Conservation (phyloP, 2,113 vertebrate genomes). For the Gymnocephalus cernua region DNA sequence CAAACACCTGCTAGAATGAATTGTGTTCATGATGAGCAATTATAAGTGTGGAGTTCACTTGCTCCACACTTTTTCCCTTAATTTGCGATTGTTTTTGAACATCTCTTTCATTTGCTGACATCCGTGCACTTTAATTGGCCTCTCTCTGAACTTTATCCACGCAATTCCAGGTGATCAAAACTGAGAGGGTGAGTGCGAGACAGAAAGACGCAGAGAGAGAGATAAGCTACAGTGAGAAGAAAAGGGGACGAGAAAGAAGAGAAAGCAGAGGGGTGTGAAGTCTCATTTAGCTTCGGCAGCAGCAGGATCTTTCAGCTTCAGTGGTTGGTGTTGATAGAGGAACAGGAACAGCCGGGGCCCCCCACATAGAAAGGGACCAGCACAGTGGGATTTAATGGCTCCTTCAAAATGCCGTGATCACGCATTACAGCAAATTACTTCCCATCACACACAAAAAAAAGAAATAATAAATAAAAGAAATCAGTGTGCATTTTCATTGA, state of each 20-base stretch:
- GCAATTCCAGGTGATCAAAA: conserved; percentile 9
- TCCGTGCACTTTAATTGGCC: conserved; percentile 29
- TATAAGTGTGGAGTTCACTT: conserved; percentile 9
- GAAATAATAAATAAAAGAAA: conserved; percentile 76
- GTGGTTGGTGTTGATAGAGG: conserved; percentile 59
- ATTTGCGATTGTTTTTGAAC: conserved; percentile 4
- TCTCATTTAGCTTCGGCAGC: conserved; percentile 60
- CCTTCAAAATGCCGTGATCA: conserved; percentile 72
- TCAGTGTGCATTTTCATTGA: conserved; percentile 68
- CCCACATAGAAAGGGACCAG: conserved; percentile 62
- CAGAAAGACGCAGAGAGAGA: conserved; percentile 1
- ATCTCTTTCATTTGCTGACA: conserved; percentile 17
- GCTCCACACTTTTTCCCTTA: background rate
- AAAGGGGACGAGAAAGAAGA: background rate
- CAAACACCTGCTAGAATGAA: conserved; percentile 58
- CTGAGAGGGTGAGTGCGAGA: conserved; percentile 7
- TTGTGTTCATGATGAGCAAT: conserved; percentile 14
- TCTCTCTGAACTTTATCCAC: background rate
- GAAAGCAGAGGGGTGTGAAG: conserved; percentile 48
- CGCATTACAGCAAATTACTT: conserved; percentile 77
- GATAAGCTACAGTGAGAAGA: background rate
- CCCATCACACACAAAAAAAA: conserved; percentile 61
- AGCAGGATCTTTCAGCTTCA: conserved; percentile 58
- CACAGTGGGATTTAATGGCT: conserved; percentile 64
- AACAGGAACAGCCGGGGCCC: conserved; percentile 63